Percentiles rank a stretch among this genome's conserved stretches.
Conservation (phyloP, 2,797 vertebrate species). For the Acanthornis magna region DNA sequence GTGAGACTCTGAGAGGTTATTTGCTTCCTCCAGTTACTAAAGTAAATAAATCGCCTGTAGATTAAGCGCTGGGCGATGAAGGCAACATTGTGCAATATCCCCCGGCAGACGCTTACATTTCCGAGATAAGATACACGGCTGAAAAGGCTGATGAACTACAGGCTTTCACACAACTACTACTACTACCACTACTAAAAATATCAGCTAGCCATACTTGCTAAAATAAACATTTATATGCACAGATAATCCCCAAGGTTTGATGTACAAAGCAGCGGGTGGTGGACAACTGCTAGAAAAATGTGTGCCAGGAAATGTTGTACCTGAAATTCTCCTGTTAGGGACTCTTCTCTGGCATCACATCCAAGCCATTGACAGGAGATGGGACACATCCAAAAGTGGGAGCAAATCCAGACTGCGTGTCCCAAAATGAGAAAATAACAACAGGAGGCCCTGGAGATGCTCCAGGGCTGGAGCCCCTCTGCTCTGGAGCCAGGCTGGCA, state of each 20-base stretch:
- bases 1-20: neutral
- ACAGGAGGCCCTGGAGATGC: fast-evolving
- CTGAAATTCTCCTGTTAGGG: neutral
- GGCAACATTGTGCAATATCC: neutral
- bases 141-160: neutral
- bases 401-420: neutral
- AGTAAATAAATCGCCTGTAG: neutral
- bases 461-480: neutral
- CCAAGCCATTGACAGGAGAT: neutral
- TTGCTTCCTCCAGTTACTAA: neutral
- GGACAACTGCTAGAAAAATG: neutral
- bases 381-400: fast-evolving
- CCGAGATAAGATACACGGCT: neutral
- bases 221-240: neutral
- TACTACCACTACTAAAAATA: neutral
- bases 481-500: neutral
- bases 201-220: neutral
- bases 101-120: neutral
- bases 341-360: neutral
- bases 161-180: neutral
- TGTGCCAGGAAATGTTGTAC: fast-evolving
- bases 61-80: neutral
- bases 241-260: neutral
- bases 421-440: neutral
- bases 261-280: neutral